Conservation (phyloP, 2,888 invertebrate genomes). For the Pristionchus fissidentatus region DNA sequence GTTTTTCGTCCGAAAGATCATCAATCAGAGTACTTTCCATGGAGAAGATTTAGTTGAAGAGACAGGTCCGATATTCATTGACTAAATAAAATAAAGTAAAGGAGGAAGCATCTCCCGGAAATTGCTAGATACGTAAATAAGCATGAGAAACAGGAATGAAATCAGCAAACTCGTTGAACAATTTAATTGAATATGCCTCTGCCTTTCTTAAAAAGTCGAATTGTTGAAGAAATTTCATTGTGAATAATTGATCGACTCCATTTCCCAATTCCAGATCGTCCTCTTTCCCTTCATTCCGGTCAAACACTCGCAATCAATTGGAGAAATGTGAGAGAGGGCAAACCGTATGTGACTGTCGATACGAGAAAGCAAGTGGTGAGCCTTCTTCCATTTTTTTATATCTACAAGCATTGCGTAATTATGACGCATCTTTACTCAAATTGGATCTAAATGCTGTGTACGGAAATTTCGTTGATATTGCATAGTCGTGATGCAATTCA, state of each 20-base stretch:
- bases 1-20: conserved; percentile 3
- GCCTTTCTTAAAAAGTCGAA: not conserved
- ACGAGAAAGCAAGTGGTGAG: conserved; percentile 75
- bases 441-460: no score
- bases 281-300: conserved; percentile 62
- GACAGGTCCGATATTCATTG: not conserved
- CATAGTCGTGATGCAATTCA: not conserved
- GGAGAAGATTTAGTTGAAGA: conserved; percentile 22
- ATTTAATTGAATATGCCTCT: not conserved
- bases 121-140: no score
- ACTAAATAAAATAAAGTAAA: not conserved
- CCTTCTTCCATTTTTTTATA: not conserved
- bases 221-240: not conserved
- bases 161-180: no score
- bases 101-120: not conserved
- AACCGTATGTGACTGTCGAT: conserved; percentile 77
- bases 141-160: no score
- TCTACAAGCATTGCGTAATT: not conserved
- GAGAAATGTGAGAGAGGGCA: conserved; percentile 77
- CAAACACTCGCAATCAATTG: conserved; percentile 77
- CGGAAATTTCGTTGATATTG: not conserved
- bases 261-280: conserved; percentile 29
- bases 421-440: not conserved
- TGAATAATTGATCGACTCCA: not conserved
- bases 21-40: conserved; percentile 17